Conservation (phyloP, 2,113 vertebrate genomes). For the Actenoides hombroni region DNA sequence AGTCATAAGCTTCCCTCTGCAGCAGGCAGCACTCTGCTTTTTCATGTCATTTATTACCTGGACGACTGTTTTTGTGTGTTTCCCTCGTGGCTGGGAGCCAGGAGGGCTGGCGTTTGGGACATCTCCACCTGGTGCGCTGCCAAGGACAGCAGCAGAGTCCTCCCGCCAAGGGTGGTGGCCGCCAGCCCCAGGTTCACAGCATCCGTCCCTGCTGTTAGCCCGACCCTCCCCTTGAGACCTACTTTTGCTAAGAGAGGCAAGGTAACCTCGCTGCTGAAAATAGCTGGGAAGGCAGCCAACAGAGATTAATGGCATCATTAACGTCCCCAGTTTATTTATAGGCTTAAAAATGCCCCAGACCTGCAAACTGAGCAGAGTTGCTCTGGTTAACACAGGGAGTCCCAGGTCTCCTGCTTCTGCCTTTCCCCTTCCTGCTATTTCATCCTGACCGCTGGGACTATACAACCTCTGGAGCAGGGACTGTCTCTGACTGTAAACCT, state of each 20-base stretch:
- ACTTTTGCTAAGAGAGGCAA: background rate
- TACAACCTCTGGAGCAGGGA: background rate
- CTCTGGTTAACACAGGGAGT: background rate
- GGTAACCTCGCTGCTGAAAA: constrained; percentile 38
- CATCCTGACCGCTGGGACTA: background rate
- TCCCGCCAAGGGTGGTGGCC: background rate
- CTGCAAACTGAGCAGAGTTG: background rate
- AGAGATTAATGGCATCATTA: constrained; percentile 55
- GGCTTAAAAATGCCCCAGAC: background rate
- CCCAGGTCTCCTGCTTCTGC: background rate
- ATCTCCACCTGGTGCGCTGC: background rate
- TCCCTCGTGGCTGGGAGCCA: background rate
- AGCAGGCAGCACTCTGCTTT: background rate
- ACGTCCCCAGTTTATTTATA: constrained; percentile 46
- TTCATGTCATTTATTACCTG: background rate
- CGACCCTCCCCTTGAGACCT: background rate
- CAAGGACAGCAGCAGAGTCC: background rate
- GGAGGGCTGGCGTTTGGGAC: background rate
- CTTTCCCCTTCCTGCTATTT: background rate
- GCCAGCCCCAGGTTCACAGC: background rate
- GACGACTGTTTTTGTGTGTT: background rate
- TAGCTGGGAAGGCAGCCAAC: constrained; percentile 33
- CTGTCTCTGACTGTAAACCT: background rate
- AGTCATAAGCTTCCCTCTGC: background rate
- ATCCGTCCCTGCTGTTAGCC: background rate